Base-by-base conservation (phyloP, 2,113 vertebrate genomes). In the Siniperca knerii region DNA sequence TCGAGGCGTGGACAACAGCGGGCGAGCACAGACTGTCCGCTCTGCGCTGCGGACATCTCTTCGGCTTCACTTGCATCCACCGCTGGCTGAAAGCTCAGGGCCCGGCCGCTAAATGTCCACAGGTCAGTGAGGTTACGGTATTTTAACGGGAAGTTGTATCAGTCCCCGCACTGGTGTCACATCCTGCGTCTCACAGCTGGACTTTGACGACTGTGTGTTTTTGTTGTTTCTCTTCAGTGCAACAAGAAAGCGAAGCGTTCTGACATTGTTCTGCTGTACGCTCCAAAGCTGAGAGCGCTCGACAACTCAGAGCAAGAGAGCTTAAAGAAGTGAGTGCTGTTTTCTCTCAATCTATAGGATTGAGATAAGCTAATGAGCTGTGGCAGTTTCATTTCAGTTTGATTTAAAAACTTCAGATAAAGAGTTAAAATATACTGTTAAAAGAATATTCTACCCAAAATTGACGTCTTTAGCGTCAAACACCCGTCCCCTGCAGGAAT, bases 231-330 rank as follows among this genome's bases (percentile, higher is more conserved):
- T 77, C 21, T 83, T 35, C 79, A 99, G 98, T 99, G 98, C 92
- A 99, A 99, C 89, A 99, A 97, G 95, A 99, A 98, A 73, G 97
- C 98, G 0, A 99, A 97, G 85, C 96, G 96, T 0, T 95, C 96
- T 0, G 98, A 99, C 84, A 97, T 99, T 0, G 96, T 99, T 80
- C 71, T 98, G 54, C 96, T 99, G 58, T 99, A 99, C 1, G 97
- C 98, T 0, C 96, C 97, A 2, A 97, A 96, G 37, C 40, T 99
- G 83, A 96, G 93, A 86, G 97, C 97, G 0, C 82, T 99, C 82
- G 98, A 99, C 70, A 99, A 97, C 82, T 95, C 93, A 0, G 98
- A 99, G 85, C 96, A 98, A 33, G 98, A 99, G 58, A 95, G 78
- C 29, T 92, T 99, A 90, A 98, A 97, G 78, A 98, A 94, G 98